Evolutionary conservation across 1,140 invertebrate species (phyloP), one percentile per base, ranked within the genome.

Genomic region (Sycobia sp.): DNA sequence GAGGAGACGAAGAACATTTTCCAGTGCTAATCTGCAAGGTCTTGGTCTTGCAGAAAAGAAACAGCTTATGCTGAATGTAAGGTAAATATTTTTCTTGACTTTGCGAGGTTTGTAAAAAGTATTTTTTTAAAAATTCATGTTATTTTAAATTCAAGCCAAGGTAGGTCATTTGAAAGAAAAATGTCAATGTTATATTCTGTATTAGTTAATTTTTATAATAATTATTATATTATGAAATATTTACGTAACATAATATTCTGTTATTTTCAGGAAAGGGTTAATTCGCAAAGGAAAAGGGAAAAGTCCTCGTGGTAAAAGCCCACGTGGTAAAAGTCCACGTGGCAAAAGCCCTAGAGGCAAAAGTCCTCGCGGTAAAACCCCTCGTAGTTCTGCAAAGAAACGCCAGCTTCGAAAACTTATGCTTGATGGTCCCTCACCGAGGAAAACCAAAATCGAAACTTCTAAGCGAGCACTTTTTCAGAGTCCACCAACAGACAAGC

Each of bases 401-500:
- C 70, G 70, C 27, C 69, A 72, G 0, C 61, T 72, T 8, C 59
- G 75, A 22, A 73, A 69, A 56, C 59, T 79, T 5, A 36, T 53
- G 25, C 29, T 78, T 16, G 76, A 79, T 16, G 68, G 65, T 16
- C 63, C 71, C 9, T 81, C 75, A 66, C 76, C 79, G 0, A 62
- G 66, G 7, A 80, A 74, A 66, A 50, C 67, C 0, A 80, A 76
- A 46, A 23, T 83, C 44, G 82, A 85, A 67, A 83, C 82, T 0
- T 80, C 86, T 2, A 88, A 87, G 69, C 74, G 87, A 65, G 86
- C 87, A 0, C 69, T 89, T 0, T 89, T 89, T 64, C 82, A 88
- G 64, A 89, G 87, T 72, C 86, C 87, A 25, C 80, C 83, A 11
- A 49, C 69, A 2, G 71, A 77, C 32, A 73, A 63, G 50, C 70